phyloP scores from a whole-genome alignment of 2,888 invertebrate genomes.

The Erebia aethiops region DNA sequence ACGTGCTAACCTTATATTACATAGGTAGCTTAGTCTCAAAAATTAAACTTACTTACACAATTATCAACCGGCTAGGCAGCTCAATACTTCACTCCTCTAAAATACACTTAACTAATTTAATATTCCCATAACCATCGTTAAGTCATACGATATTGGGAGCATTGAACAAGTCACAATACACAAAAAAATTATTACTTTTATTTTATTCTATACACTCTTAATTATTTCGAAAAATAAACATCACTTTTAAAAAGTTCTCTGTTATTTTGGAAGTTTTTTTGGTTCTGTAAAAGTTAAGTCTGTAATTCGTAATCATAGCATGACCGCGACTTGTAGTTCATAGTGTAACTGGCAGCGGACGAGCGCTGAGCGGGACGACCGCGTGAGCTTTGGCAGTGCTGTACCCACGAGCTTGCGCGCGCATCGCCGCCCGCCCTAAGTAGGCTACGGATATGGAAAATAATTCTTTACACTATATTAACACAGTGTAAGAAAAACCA shows the following conservation, averaged over 20 bases:
- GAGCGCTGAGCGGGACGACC: not conserved
- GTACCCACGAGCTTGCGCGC: conserved; percentile 19
- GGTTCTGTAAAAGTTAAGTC: conserved; percentile 15
- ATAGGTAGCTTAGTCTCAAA: not conserved
- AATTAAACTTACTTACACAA: conserved; percentile 18
- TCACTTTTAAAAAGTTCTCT: conserved; percentile 4
- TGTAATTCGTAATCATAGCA: not conserved
- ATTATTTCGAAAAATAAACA: not conserved
- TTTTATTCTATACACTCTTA: conserved; percentile 1
- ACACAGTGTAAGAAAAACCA: not conserved
- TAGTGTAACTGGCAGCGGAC: not conserved
- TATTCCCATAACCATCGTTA: conserved; percentile 10
- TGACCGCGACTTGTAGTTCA: conserved; percentile 6
- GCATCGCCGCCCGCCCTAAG: conserved; percentile 27
- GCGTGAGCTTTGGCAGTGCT: conserved; percentile 15
- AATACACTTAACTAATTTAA: conserved; percentile 15
- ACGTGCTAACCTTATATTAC: not conserved
- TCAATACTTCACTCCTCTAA: not conserved
- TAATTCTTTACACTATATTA: not conserved
- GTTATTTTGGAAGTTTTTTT: not conserved
- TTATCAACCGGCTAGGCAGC: not conserved
- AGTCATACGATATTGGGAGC: not conserved
- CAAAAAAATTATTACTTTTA: not conserved
- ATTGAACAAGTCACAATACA: not conserved
- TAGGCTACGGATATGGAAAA: conserved; percentile 7